A percentile compares a stretch with the other conserved stretches of the same genome.
phyloP scores from a whole-genome alignment of 1,140 invertebrate species.

The Drosophila busckii region DNA sequence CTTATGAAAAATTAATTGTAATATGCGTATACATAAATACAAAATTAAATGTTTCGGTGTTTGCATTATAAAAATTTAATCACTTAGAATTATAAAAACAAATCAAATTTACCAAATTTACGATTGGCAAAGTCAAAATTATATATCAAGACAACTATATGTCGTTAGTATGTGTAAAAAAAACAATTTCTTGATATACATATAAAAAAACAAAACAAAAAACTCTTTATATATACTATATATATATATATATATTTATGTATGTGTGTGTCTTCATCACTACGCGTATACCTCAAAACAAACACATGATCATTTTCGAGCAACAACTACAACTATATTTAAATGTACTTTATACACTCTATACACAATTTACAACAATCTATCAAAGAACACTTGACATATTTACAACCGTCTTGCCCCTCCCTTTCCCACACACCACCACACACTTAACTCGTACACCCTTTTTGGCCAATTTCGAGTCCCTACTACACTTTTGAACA shows the following conservation, averaged over 20 bases:
- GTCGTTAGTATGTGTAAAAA: conserved; percentile 12
- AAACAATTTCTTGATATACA: conserved; percentile 37
- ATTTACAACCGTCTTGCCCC: conserved; percentile 12
- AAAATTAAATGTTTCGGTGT: conserved; percentile 59
- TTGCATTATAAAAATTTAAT: conserved; percentile 21
- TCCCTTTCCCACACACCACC: conserved; percentile 11
- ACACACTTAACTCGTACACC: conserved; percentile 16
- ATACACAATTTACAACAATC: conserved; percentile 34
- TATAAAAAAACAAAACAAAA: background rate
- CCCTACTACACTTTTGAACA: conserved; percentile 24
- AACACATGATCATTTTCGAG: conserved; percentile 74
- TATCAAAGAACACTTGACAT: conserved; percentile 8
- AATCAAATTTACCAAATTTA: conserved; percentile 22
- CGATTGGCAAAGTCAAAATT: conserved; percentile 17
- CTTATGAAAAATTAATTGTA: conserved; percentile 11
- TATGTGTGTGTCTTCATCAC: conserved; percentile 79
- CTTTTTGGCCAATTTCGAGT: conserved; percentile 20
- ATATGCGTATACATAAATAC: background rate
- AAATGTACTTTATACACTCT: conserved; percentile 74
- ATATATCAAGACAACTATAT: background rate
- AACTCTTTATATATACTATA: conserved; percentile 38
- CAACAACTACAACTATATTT: conserved; percentile 60
- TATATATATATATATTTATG: conserved; percentile 60
- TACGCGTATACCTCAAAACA: conserved; percentile 79
- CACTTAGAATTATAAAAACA: conserved; percentile 19